phyloP scores from a whole-genome alignment of 2,113 vertebrate species.

The Brienomyrus brachyistius region DNA sequence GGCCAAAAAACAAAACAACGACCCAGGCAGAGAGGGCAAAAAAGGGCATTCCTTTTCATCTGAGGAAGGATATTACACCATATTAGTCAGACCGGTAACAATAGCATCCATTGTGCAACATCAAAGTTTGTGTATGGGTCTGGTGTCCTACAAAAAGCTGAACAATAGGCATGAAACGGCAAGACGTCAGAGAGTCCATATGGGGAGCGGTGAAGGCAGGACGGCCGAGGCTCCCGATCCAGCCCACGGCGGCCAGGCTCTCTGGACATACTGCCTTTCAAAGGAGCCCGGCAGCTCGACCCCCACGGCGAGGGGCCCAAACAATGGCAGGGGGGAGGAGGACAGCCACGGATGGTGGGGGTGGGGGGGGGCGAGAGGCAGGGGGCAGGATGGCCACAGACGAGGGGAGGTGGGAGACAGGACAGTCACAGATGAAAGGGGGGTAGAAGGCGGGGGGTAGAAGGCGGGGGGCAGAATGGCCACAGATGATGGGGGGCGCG shows the following conservation, averaged over 20 bases:
- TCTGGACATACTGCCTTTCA: neutral
- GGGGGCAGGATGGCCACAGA: neutral
- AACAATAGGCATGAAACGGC: slow-evolving; percentile 52
- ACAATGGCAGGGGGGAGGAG: neutral
- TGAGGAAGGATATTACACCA: slow-evolving; percentile 46
- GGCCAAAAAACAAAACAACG: slow-evolving; percentile 18
- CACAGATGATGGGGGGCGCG: neutral
- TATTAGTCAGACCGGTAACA: slow-evolving; percentile 45
- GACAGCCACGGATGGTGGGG: neutral
- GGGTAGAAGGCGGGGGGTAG: neutral
- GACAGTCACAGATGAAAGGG: too few species aligned
- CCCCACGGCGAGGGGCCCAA: neutral
- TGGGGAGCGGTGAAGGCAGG: slow-evolving; percentile 58
- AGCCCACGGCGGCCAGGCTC: neutral
- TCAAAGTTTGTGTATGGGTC: slow-evolving; percentile 55
- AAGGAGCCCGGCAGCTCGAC: neutral
- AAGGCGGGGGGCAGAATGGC: too few species aligned
- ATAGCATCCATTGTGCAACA: slow-evolving; percentile 54
- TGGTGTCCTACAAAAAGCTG: slow-evolving; percentile 56
- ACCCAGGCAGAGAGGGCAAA: slow-evolving; percentile 21
- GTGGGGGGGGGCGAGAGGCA: neutral
- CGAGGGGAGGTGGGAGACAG: neutral
- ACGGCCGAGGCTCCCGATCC: neutral
- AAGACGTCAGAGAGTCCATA: slow-evolving; percentile 48
- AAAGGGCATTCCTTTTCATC: slow-evolving; percentile 41